Evolutionary conservation across 2,888 invertebrate genomes (phyloP).

Genomic region (Halictus ligatus): DNA sequence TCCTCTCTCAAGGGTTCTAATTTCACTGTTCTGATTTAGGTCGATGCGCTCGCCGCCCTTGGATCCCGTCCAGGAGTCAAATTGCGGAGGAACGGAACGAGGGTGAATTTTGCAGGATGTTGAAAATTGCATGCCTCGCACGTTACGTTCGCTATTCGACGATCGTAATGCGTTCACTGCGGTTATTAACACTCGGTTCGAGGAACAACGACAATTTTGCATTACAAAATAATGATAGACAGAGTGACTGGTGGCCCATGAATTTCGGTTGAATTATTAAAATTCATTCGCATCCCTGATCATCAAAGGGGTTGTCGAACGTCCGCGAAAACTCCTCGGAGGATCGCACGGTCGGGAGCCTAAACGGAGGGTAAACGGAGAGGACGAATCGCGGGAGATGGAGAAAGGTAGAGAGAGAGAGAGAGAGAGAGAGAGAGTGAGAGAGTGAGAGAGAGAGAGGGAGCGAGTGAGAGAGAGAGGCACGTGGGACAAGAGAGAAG

Average conservation of each 20-base stretch:
- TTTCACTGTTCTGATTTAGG: slow-evolving; percentile 2
- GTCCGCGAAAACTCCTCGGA: background rate
- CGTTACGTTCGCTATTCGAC: no score
- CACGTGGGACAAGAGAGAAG: slow-evolving; percentile 71
- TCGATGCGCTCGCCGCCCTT: background rate
- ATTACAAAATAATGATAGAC: no score
- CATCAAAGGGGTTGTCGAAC: background rate
- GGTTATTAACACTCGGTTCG: no score
- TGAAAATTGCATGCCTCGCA: background rate
- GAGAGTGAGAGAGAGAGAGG: slow-evolving; percentile 31
- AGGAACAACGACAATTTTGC: no score
- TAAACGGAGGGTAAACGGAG: background rate
- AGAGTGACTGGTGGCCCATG: background rate
- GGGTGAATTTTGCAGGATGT: no score
- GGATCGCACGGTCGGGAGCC: background rate
- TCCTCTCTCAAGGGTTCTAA: background rate
- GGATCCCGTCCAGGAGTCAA: background rate
- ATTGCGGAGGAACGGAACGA: background rate
- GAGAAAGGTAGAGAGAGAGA: slow-evolving; percentile 32
- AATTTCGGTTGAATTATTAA: background rate
- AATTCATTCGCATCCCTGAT: background rate
- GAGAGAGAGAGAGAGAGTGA: slow-evolving; percentile 33
- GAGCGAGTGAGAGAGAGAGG: slow-evolving; percentile 37
- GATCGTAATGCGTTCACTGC: no score
- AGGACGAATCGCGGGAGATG: background rate